Evolutionary conservation across 2,888 invertebrate species (phyloP).

Genomic region (Dynastes maya): DNA sequence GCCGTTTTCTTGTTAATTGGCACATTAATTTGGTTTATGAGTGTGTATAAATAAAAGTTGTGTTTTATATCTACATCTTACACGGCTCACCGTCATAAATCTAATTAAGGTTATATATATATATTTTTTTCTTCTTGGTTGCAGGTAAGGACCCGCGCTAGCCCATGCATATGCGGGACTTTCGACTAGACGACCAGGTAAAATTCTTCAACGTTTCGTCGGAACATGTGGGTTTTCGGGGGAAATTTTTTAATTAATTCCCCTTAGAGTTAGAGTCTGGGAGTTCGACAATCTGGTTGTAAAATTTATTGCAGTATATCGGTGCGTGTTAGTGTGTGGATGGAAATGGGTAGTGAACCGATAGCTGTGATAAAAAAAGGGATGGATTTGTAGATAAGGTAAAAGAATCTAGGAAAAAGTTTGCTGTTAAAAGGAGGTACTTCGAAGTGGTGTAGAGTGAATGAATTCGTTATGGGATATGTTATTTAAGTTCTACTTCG

Average conservation of each 20-base stretch:
- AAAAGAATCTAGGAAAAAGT: too few relatives aligned
- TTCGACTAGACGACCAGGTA: constrained; percentile 10
- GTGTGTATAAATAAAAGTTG: neutral
- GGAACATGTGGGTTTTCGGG: constrained; percentile 20
- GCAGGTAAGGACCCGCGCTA: constrained; percentile 27
- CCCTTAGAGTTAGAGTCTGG: neutral
- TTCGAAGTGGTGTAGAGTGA: too few relatives aligned
- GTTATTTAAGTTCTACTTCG: too few relatives aligned
- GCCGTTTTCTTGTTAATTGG: constrained; percentile 22
- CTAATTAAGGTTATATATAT: constrained; percentile 30
- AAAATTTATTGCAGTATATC: constrained; percentile 14
- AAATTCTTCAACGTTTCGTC: constrained; percentile 26
- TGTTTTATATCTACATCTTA: constrained; percentile 14
- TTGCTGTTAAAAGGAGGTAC: too few relatives aligned
- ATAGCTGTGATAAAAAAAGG: neutral
- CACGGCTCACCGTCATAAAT: constrained; percentile 26
- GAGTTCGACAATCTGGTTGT: constrained; percentile 10
- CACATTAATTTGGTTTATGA: constrained; percentile 32
- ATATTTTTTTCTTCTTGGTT: constrained; percentile 19
- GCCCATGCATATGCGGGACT: neutral
- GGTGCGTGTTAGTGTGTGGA: neutral
- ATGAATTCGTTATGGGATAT: too few relatives aligned
- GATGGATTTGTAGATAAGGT: neutral
- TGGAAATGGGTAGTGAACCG: neutral
- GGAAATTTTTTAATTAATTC: constrained; percentile 29